phyloP scores from a whole-genome alignment of 2,888 invertebrate species.

The Drosophila limbata region DNA sequence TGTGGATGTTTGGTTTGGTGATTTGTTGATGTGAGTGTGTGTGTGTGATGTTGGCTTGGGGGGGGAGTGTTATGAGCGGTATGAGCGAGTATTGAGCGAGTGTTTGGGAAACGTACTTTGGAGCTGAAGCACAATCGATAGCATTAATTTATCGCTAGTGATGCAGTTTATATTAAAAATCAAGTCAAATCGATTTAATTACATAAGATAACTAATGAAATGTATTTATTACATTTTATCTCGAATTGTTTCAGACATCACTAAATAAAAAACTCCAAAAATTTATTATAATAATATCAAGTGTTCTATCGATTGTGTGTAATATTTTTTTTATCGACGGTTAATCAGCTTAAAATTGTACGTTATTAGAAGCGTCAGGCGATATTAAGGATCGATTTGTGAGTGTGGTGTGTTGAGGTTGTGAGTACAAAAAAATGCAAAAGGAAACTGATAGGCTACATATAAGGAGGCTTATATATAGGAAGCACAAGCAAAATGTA shows the following conservation, averaged over 20 bases:
- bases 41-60: constrained; percentile 72
- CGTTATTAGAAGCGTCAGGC: constrained; percentile 36
- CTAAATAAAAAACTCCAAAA: neutral
- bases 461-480: constrained; percentile 45
- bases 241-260: neutral
- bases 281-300: neutral
- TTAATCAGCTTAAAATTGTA: constrained; percentile 43
- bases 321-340: constrained; percentile 27
- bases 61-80: constrained; percentile 73
- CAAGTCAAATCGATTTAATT: neutral
- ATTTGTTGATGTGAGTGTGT: constrained; percentile 11
- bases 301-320: constrained; percentile 18
- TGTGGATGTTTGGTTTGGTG: constrained; percentile 21
- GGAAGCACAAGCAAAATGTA: constrained; percentile 66
- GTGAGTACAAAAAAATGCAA: constrained; percentile 59
- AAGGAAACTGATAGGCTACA: constrained; percentile 49
- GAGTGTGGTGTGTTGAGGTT: constrained; percentile 42
- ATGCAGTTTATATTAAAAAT: neutral
- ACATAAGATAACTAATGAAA: neutral
- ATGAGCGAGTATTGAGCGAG: constrained; percentile 79
- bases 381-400: constrained; percentile 33
- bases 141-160: neutral
- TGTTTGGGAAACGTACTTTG: constrained; percentile 44
- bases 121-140: constrained; percentile 43
- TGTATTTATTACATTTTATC: too few relatives aligned